phyloP scores from a whole-genome alignment of 2,797 vertebrate species.

The Pagetopsis macropterus region DNA sequence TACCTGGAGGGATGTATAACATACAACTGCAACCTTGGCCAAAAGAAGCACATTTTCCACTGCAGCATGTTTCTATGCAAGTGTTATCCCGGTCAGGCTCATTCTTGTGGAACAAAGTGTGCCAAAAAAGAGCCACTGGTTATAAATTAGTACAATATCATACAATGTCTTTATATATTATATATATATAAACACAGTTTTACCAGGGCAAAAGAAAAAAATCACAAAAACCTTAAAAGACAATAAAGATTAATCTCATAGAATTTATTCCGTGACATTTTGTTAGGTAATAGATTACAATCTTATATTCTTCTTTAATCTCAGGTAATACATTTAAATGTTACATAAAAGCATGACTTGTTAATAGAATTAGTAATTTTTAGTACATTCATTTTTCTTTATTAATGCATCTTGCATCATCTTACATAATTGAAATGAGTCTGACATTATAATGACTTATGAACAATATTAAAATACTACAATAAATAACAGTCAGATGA shows the following conservation, averaged over 20 bases:
- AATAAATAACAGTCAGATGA: background rate
- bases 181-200: background rate
- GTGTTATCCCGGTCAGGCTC: slow-evolving; percentile 21
- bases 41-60: slow-evolving; percentile 30
- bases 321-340: too few species aligned
- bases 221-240: background rate
- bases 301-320: too few species aligned
- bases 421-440: background rate
- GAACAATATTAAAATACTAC: background rate
- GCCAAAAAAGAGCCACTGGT: background rate
- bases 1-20: background rate
- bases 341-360: too few species aligned
- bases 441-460: background rate
- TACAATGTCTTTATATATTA: background rate
- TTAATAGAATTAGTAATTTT: too few species aligned
- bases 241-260: too few species aligned
- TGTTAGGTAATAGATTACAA: too few species aligned
- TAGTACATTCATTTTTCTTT: too few species aligned
- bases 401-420: too few species aligned
- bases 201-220: background rate
- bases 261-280: too few species aligned
- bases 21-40: slow-evolving; percentile 36
- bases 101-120: slow-evolving; percentile 35
- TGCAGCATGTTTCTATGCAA: slow-evolving; percentile 26
- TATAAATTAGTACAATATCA: background rate